A percentile compares a stretch with the other conserved stretches of the same genome.
Evolutionary conservation across 2,797 vertebrate species (phyloP).

Genomic region (Danio tinwini): DNA sequence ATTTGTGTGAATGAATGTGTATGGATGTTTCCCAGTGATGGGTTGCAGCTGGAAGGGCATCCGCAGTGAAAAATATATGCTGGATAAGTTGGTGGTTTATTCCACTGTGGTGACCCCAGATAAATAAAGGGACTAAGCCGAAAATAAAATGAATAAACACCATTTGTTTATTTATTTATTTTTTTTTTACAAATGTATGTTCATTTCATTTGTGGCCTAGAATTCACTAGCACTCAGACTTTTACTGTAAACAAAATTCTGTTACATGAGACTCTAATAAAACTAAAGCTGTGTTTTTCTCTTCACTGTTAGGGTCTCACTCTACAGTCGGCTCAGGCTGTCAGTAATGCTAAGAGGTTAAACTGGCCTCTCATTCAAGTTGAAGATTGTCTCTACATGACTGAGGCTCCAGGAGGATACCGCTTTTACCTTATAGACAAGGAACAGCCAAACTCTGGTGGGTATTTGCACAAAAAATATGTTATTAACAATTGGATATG

Average conservation of each 20-base stretch:
- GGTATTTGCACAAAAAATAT: slow-evolving; percentile 19
- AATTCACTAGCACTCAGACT: not conserved
- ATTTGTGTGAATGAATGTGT: no score
- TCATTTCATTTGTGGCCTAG: no score
- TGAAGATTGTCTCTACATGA: slow-evolving; percentile 80
- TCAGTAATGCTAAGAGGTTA: slow-evolving; percentile 86
- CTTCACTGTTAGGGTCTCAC: slow-evolving; percentile 84
- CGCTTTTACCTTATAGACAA: slow-evolving; percentile 89
- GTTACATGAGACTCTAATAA: not conserved
- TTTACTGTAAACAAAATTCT: not conserved
- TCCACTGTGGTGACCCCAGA: no score
- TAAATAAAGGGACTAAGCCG: no score
- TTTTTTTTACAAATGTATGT: no score
- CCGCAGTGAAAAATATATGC: no score
- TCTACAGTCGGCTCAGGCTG: slow-evolving; percentile 87
- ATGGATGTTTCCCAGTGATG: no score
- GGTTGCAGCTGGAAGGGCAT: no score
- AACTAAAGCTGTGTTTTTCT: not conserved
- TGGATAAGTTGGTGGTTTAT: no score
- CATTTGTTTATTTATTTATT: no score
- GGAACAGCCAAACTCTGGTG: slow-evolving; percentile 81
- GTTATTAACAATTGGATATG: no score
- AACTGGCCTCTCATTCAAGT: slow-evolving; percentile 89
- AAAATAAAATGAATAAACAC: no score
- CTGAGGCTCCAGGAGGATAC: slow-evolving; percentile 92